Conservation (phyloP, 2,797 vertebrate genomes). For the Hylomyscus alleni region DNA sequence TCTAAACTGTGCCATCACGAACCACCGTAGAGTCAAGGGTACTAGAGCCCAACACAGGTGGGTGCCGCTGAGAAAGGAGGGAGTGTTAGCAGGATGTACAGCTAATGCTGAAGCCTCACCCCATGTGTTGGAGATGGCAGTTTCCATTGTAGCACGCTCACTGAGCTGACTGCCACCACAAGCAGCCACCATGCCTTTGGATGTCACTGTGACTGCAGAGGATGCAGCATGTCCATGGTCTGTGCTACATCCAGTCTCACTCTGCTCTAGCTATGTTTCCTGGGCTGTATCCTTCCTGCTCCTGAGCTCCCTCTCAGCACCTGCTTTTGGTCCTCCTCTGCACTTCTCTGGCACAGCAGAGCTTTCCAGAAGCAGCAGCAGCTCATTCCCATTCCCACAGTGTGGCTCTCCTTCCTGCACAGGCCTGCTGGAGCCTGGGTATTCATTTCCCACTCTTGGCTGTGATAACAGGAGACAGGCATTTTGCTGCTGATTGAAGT, state of each 20-base stretch:
- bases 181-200: not conserved
- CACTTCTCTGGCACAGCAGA: conserved; percentile 46
- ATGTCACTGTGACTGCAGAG: not conserved
- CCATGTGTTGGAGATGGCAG: not conserved
- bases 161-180: rapidly evolving
- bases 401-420: conserved; percentile 71
- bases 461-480: conserved; percentile 88
- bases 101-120: not conserved
- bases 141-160: rapidly evolving
- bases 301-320: conserved; percentile 43
- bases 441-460: conserved; percentile 82
- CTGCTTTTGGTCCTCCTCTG: conserved; percentile 36
- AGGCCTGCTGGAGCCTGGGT: conserved; percentile 85
- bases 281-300: conserved; percentile 64
- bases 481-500: conserved; percentile 88
- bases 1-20: too few species aligned
- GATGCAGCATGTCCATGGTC: conserved; percentile 59
- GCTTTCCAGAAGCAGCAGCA: not conserved
- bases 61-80: too few species aligned
- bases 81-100: rapidly evolving
- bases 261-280: conserved; percentile 13
- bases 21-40: not conserved
- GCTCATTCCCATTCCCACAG: conserved; percentile 85
- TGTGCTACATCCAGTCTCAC: conserved; percentile 6
- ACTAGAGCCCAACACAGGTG: not conserved